A percentile compares a stretch with the other conserved stretches of the same genome.
phyloP scores from a whole-genome alignment of 1,140 invertebrate species.

The Brevipalpus yothersi region DNA sequence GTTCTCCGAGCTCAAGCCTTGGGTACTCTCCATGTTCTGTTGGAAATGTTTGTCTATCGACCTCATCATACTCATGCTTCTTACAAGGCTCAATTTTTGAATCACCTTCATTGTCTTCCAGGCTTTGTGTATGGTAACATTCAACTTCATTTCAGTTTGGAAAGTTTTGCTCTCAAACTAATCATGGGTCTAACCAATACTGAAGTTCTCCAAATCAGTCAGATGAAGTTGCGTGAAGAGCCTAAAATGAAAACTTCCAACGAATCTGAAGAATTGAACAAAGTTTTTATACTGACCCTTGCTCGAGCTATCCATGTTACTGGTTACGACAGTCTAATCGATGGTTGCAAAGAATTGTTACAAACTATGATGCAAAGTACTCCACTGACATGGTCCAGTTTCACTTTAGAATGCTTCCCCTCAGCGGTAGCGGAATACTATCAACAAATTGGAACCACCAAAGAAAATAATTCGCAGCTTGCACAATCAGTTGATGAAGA shows the following conservation, averaged over 20 bases:
- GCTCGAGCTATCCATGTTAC: constrained; percentile 80
- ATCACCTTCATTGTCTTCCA: constrained; percentile 58
- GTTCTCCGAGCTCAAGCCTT: constrained; percentile 35
- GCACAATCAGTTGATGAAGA: constrained; percentile 64
- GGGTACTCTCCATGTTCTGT: constrained; percentile 61
- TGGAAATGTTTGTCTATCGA: constrained; percentile 89
- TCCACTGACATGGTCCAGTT: constrained; percentile 60
- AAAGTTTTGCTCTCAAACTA: constrained; percentile 68
- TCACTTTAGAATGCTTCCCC: constrained; percentile 75
- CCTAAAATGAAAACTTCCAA: constrained; percentile 57
- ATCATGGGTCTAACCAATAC: constrained; percentile 72
- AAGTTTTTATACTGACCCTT: constrained; percentile 54
- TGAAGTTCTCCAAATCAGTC: constrained; percentile 28
- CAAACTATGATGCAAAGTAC: constrained; percentile 75
- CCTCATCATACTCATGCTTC: constrained; percentile 88
- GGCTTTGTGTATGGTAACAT: constrained; percentile 76
- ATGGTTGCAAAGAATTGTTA: constrained; percentile 71
- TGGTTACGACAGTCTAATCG: constrained; percentile 34
- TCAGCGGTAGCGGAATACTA: constrained; percentile 64
- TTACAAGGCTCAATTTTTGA: constrained; percentile 69
- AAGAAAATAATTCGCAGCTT: constrained; percentile 12
- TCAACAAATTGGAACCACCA: constrained; percentile 9
- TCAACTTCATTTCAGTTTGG: constrained; percentile 77
- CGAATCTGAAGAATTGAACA: constrained; percentile 81
- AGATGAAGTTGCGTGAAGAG: constrained; percentile 46